Evolutionary conservation across 2,113 vertebrate species (phyloP).

Genomic region (Bucco capensis): DNA sequence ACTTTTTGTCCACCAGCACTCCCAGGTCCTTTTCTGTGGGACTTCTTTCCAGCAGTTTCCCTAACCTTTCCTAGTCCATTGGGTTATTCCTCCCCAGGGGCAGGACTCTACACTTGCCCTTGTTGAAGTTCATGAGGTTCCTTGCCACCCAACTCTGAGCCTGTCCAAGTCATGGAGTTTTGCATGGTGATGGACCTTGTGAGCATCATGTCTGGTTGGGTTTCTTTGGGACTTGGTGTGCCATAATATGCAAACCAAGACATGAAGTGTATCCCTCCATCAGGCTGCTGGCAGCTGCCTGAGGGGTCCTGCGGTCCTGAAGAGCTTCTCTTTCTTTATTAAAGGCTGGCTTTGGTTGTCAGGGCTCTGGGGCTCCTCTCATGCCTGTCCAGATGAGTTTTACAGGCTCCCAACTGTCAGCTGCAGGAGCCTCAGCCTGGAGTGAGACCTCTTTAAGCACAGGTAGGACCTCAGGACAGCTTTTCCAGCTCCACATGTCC

Average conservation of each 20-base stretch:
- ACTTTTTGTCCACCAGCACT: neutral
- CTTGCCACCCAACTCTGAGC: neutral
- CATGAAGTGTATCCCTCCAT: rapidly evolving
- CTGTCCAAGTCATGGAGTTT: neutral
- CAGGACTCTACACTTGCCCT: neutral
- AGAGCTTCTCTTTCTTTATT: neutral
- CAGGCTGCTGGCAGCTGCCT: neutral
- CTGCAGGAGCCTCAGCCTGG: neutral
- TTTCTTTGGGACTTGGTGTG: neutral
- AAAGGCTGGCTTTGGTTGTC: neutral
- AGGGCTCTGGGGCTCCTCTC: rapidly evolving
- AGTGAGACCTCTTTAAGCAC: rapidly evolving
- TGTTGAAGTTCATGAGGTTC: neutral
- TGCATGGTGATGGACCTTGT: neutral
- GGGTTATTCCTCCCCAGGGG: neutral
- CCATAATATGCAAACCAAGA: rapidly evolving
- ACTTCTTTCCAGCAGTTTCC: neutral
- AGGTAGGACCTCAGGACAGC: neutral
- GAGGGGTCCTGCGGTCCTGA: rapidly evolving
- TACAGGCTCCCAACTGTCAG: neutral
- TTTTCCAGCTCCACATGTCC: rapidly evolving
- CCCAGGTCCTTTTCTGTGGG: neutral
- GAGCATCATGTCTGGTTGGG: neutral
- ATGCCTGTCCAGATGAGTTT: neutral
- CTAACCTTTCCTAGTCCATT: neutral